phyloP scores from a whole-genome alignment of 2,888 invertebrate species.

The Erpobdella octoculata region DNA sequence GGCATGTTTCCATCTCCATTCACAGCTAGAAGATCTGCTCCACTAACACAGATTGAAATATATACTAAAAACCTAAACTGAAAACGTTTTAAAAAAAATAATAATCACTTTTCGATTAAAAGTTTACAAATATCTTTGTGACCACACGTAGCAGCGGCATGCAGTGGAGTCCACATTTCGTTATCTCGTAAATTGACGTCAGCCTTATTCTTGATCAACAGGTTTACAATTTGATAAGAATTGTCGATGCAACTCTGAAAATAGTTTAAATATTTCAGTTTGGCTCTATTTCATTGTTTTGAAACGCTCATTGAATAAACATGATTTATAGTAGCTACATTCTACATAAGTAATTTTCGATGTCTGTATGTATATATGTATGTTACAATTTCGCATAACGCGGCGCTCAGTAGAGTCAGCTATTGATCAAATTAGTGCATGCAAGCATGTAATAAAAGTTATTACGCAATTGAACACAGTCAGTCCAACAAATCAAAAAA shows the following conservation, averaged over 20 bases:
- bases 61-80: not conserved
- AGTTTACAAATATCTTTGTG: conserved; percentile 86
- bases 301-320: too few relatives aligned
- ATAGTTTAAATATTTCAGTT: not conserved
- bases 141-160: conserved; percentile 96
- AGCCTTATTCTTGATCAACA: conserved; percentile 82
- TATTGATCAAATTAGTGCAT: too few relatives aligned
- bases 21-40: conserved; percentile 87
- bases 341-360: too few relatives aligned
- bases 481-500: too few relatives aligned
- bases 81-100: not conserved
- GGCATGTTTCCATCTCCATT: conserved; percentile 99
- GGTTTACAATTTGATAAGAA: conserved; percentile 87
- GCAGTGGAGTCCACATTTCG: conserved; percentile 94
- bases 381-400: too few relatives aligned
- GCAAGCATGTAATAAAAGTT: too few relatives aligned
- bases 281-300: too few relatives aligned
- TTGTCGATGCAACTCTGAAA: conserved; percentile 86
- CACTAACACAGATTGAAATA: conserved; percentile 56
- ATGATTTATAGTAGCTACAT: too few relatives aligned
- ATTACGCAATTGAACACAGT: too few relatives aligned
- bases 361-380: too few relatives aligned
- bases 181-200: conserved; percentile 92
- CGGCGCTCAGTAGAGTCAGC: too few relatives aligned
- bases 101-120: conserved; percentile 65